Base-by-base conservation (phyloP, 2,797 vertebrate species). In the Pangasius larnaudii region DNA sequence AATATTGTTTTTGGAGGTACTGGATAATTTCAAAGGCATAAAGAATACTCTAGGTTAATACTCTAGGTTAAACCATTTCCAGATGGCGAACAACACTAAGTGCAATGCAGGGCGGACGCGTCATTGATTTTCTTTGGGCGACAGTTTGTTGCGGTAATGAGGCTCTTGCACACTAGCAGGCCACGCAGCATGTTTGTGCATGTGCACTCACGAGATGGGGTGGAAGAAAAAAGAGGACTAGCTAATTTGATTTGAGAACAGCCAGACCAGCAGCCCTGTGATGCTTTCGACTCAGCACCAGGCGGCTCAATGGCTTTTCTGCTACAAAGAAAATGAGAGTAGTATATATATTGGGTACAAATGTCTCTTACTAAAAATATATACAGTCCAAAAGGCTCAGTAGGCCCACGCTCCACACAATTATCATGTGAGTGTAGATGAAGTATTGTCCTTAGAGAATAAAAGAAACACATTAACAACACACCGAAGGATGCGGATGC, bases 81-180 rank as follows among this genome's bases (percentile, higher is more conserved):
- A 96, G 95, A 96, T 96, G 96, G 93, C 27, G 84, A 88, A 91
- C 91, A 93, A 94, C 91, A 95, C 93, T 94, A 92, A 92, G 91
- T 91, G 88, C 72, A 93, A 92, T 88, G 33, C 46, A 69, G 67
- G 90, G 87, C 46, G 69, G 88, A 91, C 79, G 93, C 93, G 93
- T 95, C 93, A 95, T 94, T 89, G 93, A 94, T 95, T 95, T 95
- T 93, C 93, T 94, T 93, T 94, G 92, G 93, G 91, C 91, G 90
- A 89, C 89, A 92, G 89, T 89, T 92, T 89, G 90, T 92, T 93
- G 93, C 91, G 91, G 94, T 93, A 94, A 93, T 93, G 92, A 93
- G 92, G 91, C 91, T 80, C 77, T 90, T 84, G 89, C 63, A 75
- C 89, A 89, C 86, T 69, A 80, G 86, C 86, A 85, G 82, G 78